Evolutionary conservation across 2,797 vertebrate species (phyloP), one percentile per base, ranked within the genome.

Genomic region (Kryptolebias ocellatus): DNA sequence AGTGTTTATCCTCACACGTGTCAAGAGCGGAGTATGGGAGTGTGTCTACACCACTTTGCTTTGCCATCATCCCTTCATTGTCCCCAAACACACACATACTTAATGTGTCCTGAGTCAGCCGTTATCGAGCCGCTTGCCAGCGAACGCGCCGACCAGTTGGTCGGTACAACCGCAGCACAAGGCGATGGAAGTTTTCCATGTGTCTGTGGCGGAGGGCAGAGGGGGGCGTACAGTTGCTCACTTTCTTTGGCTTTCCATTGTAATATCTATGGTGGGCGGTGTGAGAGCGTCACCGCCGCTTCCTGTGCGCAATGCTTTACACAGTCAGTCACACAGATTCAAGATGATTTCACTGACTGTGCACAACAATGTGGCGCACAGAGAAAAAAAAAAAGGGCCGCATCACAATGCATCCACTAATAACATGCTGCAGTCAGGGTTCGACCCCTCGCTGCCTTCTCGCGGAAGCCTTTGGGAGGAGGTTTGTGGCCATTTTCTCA

Each of bases 61-160:
- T 92, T 93, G 90, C 90, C 90, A 88, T 69, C 87, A 92, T 92
- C 52, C 67, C 63, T 60, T 17, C 54, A 76, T 72, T 92, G 88
- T 92, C 86, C 74, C 73, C 84, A 91, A 92, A 92, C 91, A 92
- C 86, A 85, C 79, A 77, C 65, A 66, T 63, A 80, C 78, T 85
- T 5, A 57, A 51, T 47, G 54, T 68, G 45, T 74, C 72, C 83
- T 89, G 83, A 89, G 70, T 89, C 87, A 89, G 86, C 75, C 78
- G 69, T 80, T 71, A 65, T 75, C 55, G 66, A 73, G 64, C 72
- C 60, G 20, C 34, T 24, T 81, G 67, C 57, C 63, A 44, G 75
- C 72, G 42, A 76, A 64, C 60, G 34, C 27, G 74, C 12, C 45
- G 51, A 52, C 78, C 72, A 82, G 73, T 20, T 76, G 79, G 66